Base-by-base conservation (phyloP, 2,797 vertebrate species). In the Euphonia xanthogaster region DNA sequence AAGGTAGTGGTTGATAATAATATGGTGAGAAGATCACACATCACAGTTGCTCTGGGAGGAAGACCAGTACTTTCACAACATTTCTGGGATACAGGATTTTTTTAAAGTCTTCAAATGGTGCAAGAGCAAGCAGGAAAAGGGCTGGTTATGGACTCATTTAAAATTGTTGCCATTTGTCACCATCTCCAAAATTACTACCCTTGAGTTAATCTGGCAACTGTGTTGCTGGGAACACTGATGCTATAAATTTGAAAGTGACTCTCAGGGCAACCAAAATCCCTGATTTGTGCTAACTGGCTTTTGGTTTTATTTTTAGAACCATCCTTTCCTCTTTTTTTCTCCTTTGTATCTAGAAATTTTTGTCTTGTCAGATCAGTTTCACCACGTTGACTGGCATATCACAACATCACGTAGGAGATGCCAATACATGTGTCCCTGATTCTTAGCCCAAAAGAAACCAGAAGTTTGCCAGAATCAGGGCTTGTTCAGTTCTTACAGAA, bases 121-220 rank as follows among this genome's bases (percentile, higher is more conserved):
- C 35, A 70, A 67, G 14, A 28, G 61, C 58, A 73, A 71, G 50
- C 40, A 62, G 33, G 4, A 33, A 12, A 7, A 33, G 4, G 57
- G 54, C 24, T 87, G 42, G 8, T 63, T 57, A 76, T 7, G 21
- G 31, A 72, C 72, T 68, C 28, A 53, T 72, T 28, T 75, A 48
- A 47, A 70, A 19, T 30, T 39, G 25, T 10, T 78, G 74, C 31
- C 22, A 44, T 89, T 57, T 96, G 27, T 48, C 67, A 57, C 50
- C 47, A 44, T 53, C 65, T 70, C 57, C 35, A 86, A 24, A 51
- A 3, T 31, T 77, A 50, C 0, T 37, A 67, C 28, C 33, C 42
- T 63, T 78, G 28, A 83, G 77, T 71, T 86, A 81, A 93, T 72
- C 40, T n/a, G 23, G 68, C 12, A 90, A 62, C 15, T 50, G 27